Base-by-base conservation (phyloP, 2,113 vertebrate genomes). In the Lota lota region DNA sequence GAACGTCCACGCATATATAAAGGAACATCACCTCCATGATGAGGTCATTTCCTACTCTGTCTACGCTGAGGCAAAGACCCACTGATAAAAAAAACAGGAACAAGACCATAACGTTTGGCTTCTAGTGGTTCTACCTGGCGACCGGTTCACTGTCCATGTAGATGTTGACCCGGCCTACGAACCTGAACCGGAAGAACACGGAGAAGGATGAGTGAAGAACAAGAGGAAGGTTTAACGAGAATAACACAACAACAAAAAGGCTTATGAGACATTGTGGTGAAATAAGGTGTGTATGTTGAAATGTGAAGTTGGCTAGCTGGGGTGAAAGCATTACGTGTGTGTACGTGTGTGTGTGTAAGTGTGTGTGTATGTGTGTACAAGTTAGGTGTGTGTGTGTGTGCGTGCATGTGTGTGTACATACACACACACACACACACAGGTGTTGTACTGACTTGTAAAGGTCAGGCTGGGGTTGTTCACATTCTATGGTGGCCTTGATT, bases 381-480 rank as follows among this genome's bases (percentile, higher is more conserved):
- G 4, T 4, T 24, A 24, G 24, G 24, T 28, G n/a, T 62, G 63
- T n/a, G 7, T 59, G 47, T 69, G 40, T 53, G 50, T 24, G 50
- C 15, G 58, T 5, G 3, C 8, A 33, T 20, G 12, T 63, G 70
- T 60, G 19, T 50, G n/a, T n/a, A 40, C 36, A 40, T 5, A 40
- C 36, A 40, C 36, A 40, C 36, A 40, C 36, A 40, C 28, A 33
- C 28, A 33, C 28, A 33, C 28, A 33, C 3, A 10, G 36, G 36
- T 3, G 66, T 61, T 24, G 18, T 50, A 85, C 95, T 94, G 87
- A 97, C 96, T 95, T 99, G 93, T 99, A 99, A 69, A 98, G 94
- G 85, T 99, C 97, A 0, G 97, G 95, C 80, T 99, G 96, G 2
- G 97, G 97, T 84, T 98, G 97, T 92, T 99, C 96, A 84, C 97